Evolutionary conservation across 2,113 vertebrate species (phyloP), one percentile per base, ranked within the genome.

Genomic region (Pteronura brasiliensis): DNA sequence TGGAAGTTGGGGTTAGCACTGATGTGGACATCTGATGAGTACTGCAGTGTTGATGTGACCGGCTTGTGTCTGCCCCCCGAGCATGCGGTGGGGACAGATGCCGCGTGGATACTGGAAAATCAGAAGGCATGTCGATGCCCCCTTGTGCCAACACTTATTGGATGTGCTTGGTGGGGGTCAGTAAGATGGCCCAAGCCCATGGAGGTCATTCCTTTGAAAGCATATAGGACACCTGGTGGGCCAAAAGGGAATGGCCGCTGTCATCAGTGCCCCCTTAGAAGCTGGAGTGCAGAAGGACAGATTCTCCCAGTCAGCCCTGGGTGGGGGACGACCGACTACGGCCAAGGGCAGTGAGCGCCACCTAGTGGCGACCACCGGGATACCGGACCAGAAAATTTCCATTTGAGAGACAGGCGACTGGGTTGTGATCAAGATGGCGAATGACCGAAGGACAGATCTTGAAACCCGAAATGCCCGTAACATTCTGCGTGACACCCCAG

Each of bases 271-370:
- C 14, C 34, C 0, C 7, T 27, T 12, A 4, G 42, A 61, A 55
- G n/a, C 74, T 3, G 59, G 36, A n/a, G 31, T 0, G 11, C 7
- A 3, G 29, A 27, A 29, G 29, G 59, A 14, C 47, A 20, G 7
- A 1, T 5, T 4, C 69, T 23, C 31, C 18, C 9, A 2, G 2
- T 0, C 3, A 47, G 55, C n/a, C 27, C 21, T 4, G 21, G 4
- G 55, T 42, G n/a, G 20, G 5, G 74, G 47, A 27, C 36, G 23
- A 21, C n/a, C 1, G 12, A 17, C 27, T 11, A 11, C 9, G 21
- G 86, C 21, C 1, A 11, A 31, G 1, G 57, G 23, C 14, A 1
- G 20, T 7, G 65, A 55, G 42, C 9, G 2, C n/a, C 86, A 18
- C 44, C n/a, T 55, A 15, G 86, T 0, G 3, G 55, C 0, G 18